Conservation (phyloP, 1,140 invertebrate genomes). For the Zeugodacus cucurbitae region DNA sequence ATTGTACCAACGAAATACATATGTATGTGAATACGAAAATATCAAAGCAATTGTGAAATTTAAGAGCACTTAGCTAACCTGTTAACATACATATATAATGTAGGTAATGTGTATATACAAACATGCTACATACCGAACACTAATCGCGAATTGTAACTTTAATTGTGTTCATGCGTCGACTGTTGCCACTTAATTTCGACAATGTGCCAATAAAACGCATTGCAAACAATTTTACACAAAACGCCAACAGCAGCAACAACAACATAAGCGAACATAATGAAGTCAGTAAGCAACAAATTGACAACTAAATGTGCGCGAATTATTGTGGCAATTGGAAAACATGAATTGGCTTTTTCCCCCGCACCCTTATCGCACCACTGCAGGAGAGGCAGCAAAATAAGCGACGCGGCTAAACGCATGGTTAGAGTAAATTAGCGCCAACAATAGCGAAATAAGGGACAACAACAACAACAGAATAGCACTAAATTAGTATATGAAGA, state of each 20-base stretch:
- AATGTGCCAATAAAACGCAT: constrained; percentile 27
- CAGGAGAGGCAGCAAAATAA: constrained; percentile 1
- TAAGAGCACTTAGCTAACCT: too few species aligned
- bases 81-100: too few species aligned
- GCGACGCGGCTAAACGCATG: not conserved
- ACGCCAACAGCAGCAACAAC: not conserved
- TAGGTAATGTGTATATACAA: not conserved
- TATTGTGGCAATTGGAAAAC: constrained; percentile 39
- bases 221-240: constrained; percentile 12
- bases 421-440: constrained; percentile 4
- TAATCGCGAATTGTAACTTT: not conserved
- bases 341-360: constrained; percentile 35
- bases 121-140: not conserved
- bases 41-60: too few species aligned
- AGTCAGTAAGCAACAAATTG: constrained; percentile 35
- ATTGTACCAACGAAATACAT: too few species aligned
- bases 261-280: not conserved
- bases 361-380: not conserved
- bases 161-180: constrained; percentile 15
- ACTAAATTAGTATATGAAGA: not conserved
- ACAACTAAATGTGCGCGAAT: constrained; percentile 31
- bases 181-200: constrained; percentile 35
- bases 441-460: constrained; percentile 4
- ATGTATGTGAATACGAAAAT: too few species aligned
- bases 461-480: not conserved